Evolutionary conservation across 2,113 vertebrate species (phyloP).

Genomic region (Marmota monax): DNA sequence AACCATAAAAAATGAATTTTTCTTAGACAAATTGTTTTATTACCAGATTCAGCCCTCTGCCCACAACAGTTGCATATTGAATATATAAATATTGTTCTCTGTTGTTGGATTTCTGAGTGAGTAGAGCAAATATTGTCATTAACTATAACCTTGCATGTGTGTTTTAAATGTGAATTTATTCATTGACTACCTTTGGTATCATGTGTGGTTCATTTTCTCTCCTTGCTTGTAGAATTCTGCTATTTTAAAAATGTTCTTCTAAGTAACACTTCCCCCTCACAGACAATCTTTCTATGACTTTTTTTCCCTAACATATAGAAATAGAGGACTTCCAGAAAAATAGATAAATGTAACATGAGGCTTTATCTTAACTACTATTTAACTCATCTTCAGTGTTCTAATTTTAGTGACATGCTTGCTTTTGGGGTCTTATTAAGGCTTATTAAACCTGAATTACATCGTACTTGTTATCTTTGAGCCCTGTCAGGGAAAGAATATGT

Average conservation of each 20-base stretch:
- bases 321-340: conserved; percentile 27
- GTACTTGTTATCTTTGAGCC: background rate
- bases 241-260: conserved; percentile 35
- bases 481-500: background rate
- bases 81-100: conserved; percentile 15
- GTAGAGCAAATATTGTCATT: conserved; percentile 8
- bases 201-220: background rate
- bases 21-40: conserved; percentile 28
- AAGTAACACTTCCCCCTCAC: background rate
- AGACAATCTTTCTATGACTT: background rate
- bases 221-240: background rate
- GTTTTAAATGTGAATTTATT: conserved; percentile 35
- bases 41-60: conserved; percentile 3
- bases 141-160: background rate
- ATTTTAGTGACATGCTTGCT: conserved; percentile 36
- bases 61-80: conserved; percentile 15
- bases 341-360: background rate
- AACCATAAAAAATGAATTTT: conserved; percentile 28
- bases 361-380: conserved; percentile 31
- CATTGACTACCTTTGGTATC: background rate
- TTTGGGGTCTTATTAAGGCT: background rate
- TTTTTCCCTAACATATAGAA: background rate
- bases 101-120: conserved; percentile 54
- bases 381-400: background rate
- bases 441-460: background rate